These are phyloP conservation scores for Cyprinodon brontotheroides DNA, from an alignment of 2,113 vertebrate species.

Conservation along the genomic window DNA sequence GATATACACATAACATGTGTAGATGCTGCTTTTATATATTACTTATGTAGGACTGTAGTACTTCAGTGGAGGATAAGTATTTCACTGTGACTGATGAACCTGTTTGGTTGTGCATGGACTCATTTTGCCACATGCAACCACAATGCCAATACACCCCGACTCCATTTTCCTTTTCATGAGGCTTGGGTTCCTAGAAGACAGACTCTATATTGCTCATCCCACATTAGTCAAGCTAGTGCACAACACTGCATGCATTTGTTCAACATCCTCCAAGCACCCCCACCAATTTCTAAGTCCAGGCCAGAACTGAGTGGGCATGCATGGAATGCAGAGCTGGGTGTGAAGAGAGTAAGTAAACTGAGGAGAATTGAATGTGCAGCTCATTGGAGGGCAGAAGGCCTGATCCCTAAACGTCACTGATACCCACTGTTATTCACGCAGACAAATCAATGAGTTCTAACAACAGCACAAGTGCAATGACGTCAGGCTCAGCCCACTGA, in stretches of 20 bases:
- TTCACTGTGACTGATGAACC: constrained; percentile 19
- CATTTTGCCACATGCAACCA: constrained; percentile 44
- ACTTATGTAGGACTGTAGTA: background rate
- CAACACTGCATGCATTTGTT: constrained; percentile 74
- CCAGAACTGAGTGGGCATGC: constrained; percentile 60
- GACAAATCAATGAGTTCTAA: constrained; percentile 1
- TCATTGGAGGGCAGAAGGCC: constrained; percentile 21
- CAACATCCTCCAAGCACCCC: constrained; percentile 22
- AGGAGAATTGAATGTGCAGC: constrained; percentile 18
- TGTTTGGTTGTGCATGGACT: constrained; percentile 24
- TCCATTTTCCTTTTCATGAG: background rate
- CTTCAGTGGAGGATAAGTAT: constrained; percentile 24
- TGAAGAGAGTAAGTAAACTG: constrained; percentile 41
- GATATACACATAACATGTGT: background rate
- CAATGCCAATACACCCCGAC: constrained; percentile 1
- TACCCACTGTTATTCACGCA: constrained; percentile 26
- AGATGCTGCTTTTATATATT: background rate
- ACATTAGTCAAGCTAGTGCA: constrained; percentile 29
- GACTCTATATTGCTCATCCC: constrained; percentile 39
- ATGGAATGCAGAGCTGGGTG: constrained; percentile 68
- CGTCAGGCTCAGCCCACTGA: constrained; percentile 13
- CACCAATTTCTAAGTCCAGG: constrained; percentile 68
- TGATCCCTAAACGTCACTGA: constrained; percentile 24
- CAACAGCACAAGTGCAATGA: background rate
- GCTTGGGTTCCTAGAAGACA: constrained; percentile 3